These are phyloP conservation scores for Marmota monax DNA, from an alignment of 2,113 vertebrate species.

Conservation along the genomic window DNA sequence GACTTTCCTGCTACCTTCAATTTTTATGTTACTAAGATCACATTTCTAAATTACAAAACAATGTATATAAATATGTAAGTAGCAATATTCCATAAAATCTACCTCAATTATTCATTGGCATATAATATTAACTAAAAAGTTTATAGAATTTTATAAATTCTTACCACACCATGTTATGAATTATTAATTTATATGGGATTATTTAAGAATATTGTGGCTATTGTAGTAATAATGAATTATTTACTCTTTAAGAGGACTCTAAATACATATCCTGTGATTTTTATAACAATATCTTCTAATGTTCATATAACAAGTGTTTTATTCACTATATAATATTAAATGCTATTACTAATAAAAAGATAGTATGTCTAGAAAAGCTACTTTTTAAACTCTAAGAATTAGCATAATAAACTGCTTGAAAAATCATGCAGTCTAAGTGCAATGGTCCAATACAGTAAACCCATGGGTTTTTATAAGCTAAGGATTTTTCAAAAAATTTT, in stretches of 20 bases:
- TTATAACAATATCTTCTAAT: not conserved
- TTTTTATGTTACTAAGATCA: constrained; percentile 32
- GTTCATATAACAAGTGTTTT: not conserved
- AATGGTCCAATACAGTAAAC: not conserved
- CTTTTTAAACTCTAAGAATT: not conserved
- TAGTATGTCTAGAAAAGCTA: not conserved
- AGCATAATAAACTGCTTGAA: not conserved
- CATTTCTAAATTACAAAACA: not conserved
- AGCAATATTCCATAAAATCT: not conserved
- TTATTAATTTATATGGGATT: not conserved
- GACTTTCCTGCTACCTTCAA: not conserved
- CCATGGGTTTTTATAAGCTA: not conserved
- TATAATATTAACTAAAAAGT: not conserved
- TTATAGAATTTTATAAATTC: not conserved
- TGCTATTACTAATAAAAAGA: not conserved
- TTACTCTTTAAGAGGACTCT: not conserved
- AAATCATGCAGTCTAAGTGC: not conserved
- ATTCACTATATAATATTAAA: constrained; percentile 5
- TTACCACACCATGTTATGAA: not conserved
- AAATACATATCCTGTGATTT: not conserved
- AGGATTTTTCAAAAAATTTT: constrained; percentile 13
- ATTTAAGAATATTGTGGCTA: not conserved
- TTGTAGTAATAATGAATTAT: not conserved
- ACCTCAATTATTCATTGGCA: not conserved
- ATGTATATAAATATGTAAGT: not conserved